phyloP scores from a whole-genome alignment of 2,888 invertebrate genomes.

The Andrena fulva region DNA sequence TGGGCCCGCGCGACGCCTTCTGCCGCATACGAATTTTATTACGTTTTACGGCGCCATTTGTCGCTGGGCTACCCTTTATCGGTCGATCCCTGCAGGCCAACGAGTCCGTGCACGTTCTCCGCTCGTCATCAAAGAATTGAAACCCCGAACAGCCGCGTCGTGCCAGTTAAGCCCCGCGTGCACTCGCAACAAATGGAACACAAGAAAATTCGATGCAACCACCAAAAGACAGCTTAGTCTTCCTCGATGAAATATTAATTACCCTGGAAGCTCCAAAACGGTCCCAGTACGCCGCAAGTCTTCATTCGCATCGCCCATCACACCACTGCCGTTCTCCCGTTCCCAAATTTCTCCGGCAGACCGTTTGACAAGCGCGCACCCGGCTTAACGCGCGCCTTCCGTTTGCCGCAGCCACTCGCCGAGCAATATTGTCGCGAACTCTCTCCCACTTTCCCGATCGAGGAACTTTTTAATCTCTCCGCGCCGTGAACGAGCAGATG shows the following conservation, averaged over 20 bases:
- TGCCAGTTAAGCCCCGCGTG: not conserved
- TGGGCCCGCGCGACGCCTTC: constrained; percentile 17
- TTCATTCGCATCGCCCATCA: no score
- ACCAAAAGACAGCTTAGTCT: not conserved
- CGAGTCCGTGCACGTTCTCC: constrained; percentile 23
- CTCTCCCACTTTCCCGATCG: constrained; percentile 18
- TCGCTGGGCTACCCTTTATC: constrained; percentile 55
- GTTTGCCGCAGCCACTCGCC: constrained; percentile 46
- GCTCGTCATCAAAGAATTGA: constrained; percentile 46
- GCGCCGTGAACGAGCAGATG: constrained; percentile 63
- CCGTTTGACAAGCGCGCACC: not conserved
- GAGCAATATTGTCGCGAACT: constrained; percentile 61
- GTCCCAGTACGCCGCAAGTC: no score
- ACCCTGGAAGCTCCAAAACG: no score
- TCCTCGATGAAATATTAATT: no score
- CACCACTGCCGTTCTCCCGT: no score
- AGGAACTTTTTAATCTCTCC: constrained; percentile 65
- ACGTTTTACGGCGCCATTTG: constrained; percentile 55
- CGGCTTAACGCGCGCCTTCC: constrained; percentile 17
- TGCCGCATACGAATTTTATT: constrained; percentile 58
- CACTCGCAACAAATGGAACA: not conserved
- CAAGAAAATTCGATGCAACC: not conserved
- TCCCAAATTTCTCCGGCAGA: not conserved
- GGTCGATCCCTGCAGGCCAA: constrained; percentile 31
- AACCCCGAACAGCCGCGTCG: constrained; percentile 9